Evolutionary conservation across 2,888 invertebrate genomes (phyloP), one percentile per base, ranked within the genome.

Genomic region (Drosophila fulvimacula): DNA sequence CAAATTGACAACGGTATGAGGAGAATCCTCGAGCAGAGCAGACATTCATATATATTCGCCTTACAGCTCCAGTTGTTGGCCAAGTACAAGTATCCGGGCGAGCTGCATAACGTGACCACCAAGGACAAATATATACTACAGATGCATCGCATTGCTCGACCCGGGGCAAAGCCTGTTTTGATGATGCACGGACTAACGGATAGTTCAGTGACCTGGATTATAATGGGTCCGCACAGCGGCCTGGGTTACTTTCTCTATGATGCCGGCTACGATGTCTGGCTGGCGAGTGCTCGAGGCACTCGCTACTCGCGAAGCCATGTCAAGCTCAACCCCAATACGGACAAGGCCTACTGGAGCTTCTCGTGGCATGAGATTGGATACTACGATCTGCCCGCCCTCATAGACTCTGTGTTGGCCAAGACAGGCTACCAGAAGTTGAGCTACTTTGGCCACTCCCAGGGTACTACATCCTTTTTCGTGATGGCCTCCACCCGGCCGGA

Each of bases 71-170:
- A 90, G 70, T 59, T 92, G 6, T 39, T 92, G 17, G 46, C 82
- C 27, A 94, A 94, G 80, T 94, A 95, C 82, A 93, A 94, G 0
- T 96, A 96, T 87, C 93, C 94, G 0, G 91, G 93, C 0, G 95
- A 96, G 89, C 92, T 92, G 0, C 95, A 96, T 82, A 83, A 83
- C 1, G 94, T 95, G 2, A 93, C 92, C 34, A 98, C 97, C 0
- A 86, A 93, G 13, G 97, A 97, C 92, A 96, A 96, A 0, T 97
- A 96, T 84, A 94, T 96, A 7, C 92, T 98, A 68, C 93, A 94
- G 49, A 78, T 97, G 89, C 96, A 97, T 87, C 94, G 97, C 49
- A 96, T 97, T 39, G 93, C 94, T 0, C 74, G 82, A 0, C 82
- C 89, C 0, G 84, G 81, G 3, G 93, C 94, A 5, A 94, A 93